Conservation (phyloP, 1,140 invertebrate species). For the Brachionus manjavacas region DNA sequence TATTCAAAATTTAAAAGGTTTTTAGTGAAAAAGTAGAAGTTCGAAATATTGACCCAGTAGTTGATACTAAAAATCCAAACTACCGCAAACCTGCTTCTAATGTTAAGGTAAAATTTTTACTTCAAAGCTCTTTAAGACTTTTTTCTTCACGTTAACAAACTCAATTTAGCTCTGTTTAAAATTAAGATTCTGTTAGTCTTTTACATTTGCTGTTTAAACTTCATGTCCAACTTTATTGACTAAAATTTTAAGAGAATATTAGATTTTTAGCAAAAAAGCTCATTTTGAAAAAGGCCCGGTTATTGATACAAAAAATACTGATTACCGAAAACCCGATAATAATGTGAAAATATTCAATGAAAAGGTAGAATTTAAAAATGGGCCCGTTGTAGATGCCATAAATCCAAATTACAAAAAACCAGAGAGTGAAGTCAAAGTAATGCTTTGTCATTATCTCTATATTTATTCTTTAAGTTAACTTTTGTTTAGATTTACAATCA, state of each 20-base stretch:
- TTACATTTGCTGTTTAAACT: not conserved
- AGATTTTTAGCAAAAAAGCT: constrained; percentile 12
- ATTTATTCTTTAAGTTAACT: not conserved
- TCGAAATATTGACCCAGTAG: not conserved
- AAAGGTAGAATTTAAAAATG: not conserved
- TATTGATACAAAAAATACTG: not conserved
- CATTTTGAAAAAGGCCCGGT: not conserved
- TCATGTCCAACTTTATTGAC: not conserved
- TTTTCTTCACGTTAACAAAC: not conserved
- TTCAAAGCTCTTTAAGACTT: not conserved
- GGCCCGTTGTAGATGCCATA: not conserved
- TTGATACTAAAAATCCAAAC: constrained; percentile 16
- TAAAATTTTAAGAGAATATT: not conserved
- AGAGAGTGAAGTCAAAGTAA: not conserved
- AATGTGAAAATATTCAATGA: constrained; percentile 17
- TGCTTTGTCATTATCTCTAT: not conserved
- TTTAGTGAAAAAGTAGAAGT: constrained; percentile 26
- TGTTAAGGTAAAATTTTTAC: not conserved
- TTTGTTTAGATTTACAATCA: not conserved
- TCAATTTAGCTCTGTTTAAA: not conserved
- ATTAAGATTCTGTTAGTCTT: not conserved
- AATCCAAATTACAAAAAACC: not conserved
- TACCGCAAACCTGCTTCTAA: not conserved
- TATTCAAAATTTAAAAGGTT: constrained; percentile 1
- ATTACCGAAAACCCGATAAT: not conserved